These are phyloP conservation scores for Corvus cornix DNA, from an alignment of 2,113 vertebrate genomes.

Conservation along the genomic window DNA sequence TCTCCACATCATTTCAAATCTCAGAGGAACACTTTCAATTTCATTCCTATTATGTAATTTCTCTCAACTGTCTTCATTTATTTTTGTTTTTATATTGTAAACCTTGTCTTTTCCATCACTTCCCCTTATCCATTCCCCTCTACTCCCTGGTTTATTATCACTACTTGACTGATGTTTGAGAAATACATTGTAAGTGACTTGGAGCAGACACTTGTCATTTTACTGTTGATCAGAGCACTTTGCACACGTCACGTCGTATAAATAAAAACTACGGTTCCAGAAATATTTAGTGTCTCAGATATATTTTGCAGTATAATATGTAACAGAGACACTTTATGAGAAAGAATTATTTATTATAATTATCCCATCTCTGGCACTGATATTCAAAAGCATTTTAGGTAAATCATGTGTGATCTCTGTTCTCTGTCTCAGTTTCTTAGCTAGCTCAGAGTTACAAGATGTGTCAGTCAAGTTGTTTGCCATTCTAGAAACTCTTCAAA, in stretches of 20 bases:
- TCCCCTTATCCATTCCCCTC: neutral
- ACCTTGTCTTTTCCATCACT: neutral
- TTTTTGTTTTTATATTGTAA: neutral
- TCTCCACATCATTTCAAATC: neutral
- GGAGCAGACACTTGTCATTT: slow-evolving; percentile 17
- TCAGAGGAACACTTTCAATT: slow-evolving; percentile 2
- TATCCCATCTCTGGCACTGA: neutral
- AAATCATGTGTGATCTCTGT: neutral
- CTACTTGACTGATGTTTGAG: neutral
- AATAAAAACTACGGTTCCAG: slow-evolving; percentile 12
- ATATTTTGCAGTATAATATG: neutral
- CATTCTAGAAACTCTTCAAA: neutral
- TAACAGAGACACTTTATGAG: neutral
- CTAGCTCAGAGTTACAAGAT: neutral
- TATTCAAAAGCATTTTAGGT: neutral
- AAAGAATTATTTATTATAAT: slow-evolving; percentile 26
- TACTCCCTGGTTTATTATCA: neutral
- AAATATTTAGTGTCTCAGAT: slow-evolving; percentile 8
- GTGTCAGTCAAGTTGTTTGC: neutral
- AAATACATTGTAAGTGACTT: neutral
- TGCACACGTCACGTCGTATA: neutral
- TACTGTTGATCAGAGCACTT: neutral
- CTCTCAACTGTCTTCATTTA: neutral
- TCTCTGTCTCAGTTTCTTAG: neutral
- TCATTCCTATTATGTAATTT: slow-evolving; percentile 1